phyloP scores from a whole-genome alignment of 35 echinoderm and acorn worm species.

The Ptychodera flava region DNA sequence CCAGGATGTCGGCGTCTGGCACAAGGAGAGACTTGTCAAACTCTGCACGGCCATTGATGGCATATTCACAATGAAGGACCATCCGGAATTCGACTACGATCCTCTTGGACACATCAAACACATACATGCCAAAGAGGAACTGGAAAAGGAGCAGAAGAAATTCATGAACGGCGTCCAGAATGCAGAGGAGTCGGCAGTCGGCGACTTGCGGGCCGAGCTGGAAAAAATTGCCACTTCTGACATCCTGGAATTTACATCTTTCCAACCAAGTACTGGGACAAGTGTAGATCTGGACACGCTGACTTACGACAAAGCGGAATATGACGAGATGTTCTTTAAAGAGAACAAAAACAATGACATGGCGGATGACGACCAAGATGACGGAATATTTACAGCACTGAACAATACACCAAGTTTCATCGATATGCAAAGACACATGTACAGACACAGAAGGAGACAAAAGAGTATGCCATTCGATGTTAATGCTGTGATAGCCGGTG shows the following conservation, averaged over 20 bases:
- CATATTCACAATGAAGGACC: constrained; percentile 62
- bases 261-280: constrained; percentile 44
- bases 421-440: constrained; percentile 55
- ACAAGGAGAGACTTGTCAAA: constrained; percentile 76
- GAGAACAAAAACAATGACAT: constrained; percentile 3
- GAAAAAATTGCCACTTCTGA: constrained; percentile 33
- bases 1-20: constrained; percentile 86
- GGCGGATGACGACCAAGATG: not conserved
- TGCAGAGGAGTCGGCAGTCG: not conserved
- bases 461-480: constrained; percentile 43
- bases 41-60: constrained; percentile 47
- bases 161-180: not conserved
- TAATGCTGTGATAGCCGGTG: constrained; percentile 61
- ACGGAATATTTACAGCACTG: constrained; percentile 8
- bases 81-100: constrained; percentile 72
- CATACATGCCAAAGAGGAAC: not conserved
- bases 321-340: constrained; percentile 71
- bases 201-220: constrained; percentile 37
- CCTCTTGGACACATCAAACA: constrained; percentile 29
- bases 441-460: constrained; percentile 52
- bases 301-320: constrained; percentile 80
- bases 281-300: constrained; percentile 78
- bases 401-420: constrained; percentile 80
- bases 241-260: constrained; percentile 54
- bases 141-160: not conserved